Conservation (phyloP, 2,888 invertebrate genomes). For the Amphipoea oculea region DNA sequence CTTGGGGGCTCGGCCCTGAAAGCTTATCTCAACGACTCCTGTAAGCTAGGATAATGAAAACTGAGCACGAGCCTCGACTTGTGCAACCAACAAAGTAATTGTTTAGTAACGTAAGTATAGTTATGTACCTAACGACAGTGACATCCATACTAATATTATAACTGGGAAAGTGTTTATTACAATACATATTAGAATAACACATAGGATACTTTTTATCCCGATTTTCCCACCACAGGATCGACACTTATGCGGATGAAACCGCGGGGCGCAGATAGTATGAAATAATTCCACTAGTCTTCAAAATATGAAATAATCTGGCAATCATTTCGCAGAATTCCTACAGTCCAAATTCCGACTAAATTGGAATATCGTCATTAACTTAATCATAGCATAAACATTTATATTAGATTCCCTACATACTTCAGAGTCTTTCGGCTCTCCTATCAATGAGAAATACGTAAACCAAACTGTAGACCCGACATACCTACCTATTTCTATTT, state of each 20-base stretch:
- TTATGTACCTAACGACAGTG: no score
- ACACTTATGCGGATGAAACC: no score
- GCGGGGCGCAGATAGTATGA: no score
- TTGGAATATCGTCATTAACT: slow-evolving; percentile 10
- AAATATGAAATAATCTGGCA: slow-evolving; percentile 2
- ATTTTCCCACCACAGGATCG: no score
- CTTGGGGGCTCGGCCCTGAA: not conserved
- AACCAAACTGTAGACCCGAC: not conserved
- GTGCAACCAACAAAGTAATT: not conserved
- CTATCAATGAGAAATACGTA: not conserved
- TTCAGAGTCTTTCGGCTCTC: not conserved
- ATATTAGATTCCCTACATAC: not conserved
- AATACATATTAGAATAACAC: no score
- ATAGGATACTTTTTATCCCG: no score
- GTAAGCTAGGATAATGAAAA: not conserved
- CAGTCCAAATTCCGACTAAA: not conserved
- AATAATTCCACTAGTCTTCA: not conserved
- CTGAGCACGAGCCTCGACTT: not conserved
- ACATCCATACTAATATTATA: no score
- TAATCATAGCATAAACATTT: not conserved
- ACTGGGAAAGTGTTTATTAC: no score
- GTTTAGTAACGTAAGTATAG: no score
- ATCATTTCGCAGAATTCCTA: not conserved
- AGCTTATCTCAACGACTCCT: not conserved
- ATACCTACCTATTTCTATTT: slow-evolving; percentile 4